These are phyloP conservation scores for Brachypalpus laphriformis DNA, from an alignment of 2,888 invertebrate species.

Conservation along the genomic window DNA sequence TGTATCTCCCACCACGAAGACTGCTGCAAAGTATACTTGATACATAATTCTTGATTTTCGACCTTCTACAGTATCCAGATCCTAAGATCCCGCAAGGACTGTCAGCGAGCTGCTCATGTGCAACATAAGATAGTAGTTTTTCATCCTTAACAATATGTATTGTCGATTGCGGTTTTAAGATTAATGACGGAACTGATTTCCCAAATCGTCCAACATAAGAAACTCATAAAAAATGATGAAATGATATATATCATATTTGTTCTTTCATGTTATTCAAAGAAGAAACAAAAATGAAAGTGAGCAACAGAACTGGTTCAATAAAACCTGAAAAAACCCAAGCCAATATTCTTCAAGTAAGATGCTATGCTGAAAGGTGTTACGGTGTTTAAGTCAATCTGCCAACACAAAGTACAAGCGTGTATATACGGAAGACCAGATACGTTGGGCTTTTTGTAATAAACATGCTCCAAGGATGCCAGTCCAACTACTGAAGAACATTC, in stretches of 20 bases:
- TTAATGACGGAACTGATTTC: not conserved
- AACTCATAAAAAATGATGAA: not conserved
- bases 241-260: not conserved
- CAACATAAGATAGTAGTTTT: not conserved
- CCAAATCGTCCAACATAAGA: conserved; percentile 12
- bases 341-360: conserved; percentile 14
- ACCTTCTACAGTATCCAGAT: not conserved
- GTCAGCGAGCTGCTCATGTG: not conserved
- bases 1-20: too few species aligned
- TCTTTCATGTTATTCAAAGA: not conserved
- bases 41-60: not conserved
- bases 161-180: not conserved
- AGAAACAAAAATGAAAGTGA: conserved; percentile 23
- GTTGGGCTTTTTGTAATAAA: not conserved
- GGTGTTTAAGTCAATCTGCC: not conserved
- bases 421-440: not conserved
- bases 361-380: conserved; percentile 20
- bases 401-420: not conserved
- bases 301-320: conserved; percentile 29
- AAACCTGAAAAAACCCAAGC: conserved; percentile 17
- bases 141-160: not conserved
- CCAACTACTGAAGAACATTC: conserved; percentile 2
- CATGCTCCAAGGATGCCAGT: conserved; percentile 26
- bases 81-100: too few species aligned
- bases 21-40: too few species aligned